Conservation (phyloP, 2,888 invertebrate species). For the Acronicta aceris region DNA sequence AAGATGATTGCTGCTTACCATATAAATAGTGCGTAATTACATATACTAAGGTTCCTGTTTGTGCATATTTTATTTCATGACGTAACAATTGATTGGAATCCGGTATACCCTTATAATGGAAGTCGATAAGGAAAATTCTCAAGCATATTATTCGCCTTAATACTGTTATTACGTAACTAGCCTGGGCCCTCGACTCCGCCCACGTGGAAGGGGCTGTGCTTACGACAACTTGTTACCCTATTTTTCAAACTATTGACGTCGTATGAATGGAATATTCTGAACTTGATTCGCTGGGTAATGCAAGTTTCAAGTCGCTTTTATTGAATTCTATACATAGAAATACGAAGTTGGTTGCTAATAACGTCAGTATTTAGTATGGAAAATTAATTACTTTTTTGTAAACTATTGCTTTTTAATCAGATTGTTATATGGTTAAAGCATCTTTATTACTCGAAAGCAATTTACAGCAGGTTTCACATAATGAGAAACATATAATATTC, state of each 20-base stretch:
- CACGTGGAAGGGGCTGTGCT: conserved; percentile 51
- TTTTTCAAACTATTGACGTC: conserved; percentile 51
- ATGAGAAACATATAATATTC: too few relatives aligned
- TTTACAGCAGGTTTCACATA: too few relatives aligned
- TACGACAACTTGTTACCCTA: conserved; percentile 48
- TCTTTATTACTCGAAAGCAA: too few relatives aligned
- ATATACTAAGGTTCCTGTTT: conserved; percentile 52
- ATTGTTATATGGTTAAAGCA: background rate
- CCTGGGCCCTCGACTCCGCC: conserved; percentile 35
- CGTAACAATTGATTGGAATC: conserved; percentile 40
- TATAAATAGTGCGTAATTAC: conserved; percentile 63
- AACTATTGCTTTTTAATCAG: background rate
- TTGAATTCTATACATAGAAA: conserved; percentile 39
- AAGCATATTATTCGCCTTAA: conserved; percentile 44
- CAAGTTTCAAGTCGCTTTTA: conserved; percentile 37
- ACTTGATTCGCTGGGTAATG: conserved; percentile 35
- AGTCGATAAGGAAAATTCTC: conserved; percentile 28
- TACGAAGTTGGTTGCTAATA: conserved; percentile 23
- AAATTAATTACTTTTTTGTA: background rate
- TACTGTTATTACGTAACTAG: conserved; percentile 53
- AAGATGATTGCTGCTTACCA: conserved; percentile 73
- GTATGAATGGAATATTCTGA: conserved; percentile 46
- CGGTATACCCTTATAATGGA: conserved; percentile 30
- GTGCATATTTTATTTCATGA: conserved; percentile 48
- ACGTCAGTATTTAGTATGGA: conserved; percentile 9